Percentiles rank a stretch among this genome's conserved stretches.
phyloP scores from a whole-genome alignment of 2,888 invertebrate genomes.

The Tetheella fluctuosa region DNA sequence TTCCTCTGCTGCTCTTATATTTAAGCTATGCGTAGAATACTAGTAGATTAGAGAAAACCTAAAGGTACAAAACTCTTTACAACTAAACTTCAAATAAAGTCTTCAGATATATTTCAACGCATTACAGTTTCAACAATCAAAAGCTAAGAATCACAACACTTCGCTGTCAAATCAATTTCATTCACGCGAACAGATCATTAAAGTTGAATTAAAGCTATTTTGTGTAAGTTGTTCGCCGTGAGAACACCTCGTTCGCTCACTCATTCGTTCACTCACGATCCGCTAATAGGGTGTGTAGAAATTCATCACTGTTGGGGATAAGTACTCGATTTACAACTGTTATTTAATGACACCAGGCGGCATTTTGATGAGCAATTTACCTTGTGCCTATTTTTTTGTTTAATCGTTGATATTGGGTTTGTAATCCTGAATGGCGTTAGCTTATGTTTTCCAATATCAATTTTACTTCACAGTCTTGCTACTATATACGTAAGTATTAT shows the following conservation, averaged over 20 bases:
- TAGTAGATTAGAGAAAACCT: not conserved
- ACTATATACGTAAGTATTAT: too few relatives aligned
- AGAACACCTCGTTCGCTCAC: constrained; percentile 63
- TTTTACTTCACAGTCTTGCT: too few relatives aligned
- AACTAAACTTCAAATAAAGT: too few relatives aligned
- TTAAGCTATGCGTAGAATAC: not conserved
- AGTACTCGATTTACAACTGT: constrained; percentile 16
- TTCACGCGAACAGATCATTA: constrained; percentile 82
- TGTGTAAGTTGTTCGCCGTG: constrained; percentile 69
- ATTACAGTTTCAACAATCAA: constrained; percentile 19
- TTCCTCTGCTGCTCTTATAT: not conserved
- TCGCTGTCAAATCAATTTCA: constrained; percentile 78
- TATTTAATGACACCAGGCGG: constrained; percentile 9
- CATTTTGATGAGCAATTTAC: constrained; percentile 1
- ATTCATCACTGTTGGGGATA: constrained; percentile 32
- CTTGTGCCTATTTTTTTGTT: not conserved
- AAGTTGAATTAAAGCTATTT: constrained; percentile 76
- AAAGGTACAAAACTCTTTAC: too few relatives aligned
- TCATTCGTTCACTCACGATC: constrained; percentile 69
- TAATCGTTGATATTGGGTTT: too few relatives aligned
- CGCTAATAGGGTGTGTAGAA: constrained; percentile 47
- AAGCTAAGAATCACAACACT: constrained; percentile 62
- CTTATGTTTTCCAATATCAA: too few relatives aligned
- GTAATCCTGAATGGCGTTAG: too few relatives aligned
- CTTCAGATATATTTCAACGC: not conserved